Percentiles rank a stretch among this genome's conserved stretches.
phyloP scores from a whole-genome alignment of 37 sponge, comb jelly and placozoan genomes.

The Tethya wilhelma region DNA sequence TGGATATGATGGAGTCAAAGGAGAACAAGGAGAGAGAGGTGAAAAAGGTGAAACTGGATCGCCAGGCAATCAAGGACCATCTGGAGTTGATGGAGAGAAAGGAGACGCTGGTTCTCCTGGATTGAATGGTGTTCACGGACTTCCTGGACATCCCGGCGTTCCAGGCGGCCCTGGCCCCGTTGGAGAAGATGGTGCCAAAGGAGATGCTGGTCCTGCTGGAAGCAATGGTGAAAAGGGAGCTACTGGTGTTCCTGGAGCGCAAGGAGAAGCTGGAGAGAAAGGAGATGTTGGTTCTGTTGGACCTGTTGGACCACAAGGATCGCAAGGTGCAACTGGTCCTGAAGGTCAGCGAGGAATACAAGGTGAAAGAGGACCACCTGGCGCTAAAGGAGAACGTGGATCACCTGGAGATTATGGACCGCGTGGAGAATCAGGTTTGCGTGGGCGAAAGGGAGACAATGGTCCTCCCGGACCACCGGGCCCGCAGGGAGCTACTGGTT shows the following conservation, averaged over 20 bases:
- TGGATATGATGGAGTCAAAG: constrained; percentile 5
- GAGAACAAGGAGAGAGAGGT: constrained; percentile 10
- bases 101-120: constrained; percentile 3
- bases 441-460: constrained; percentile 1
- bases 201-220: neutral
- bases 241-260: neutral
- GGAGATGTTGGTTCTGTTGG: neutral
- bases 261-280: neutral
- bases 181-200: neutral
- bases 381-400: constrained; percentile 1
- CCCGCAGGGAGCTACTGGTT: too few species aligned
- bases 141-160: neutral
- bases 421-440: neutral
- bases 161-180: constrained; percentile 4
- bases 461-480: constrained; percentile 10
- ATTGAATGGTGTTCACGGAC: neutral
- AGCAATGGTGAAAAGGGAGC: neutral
- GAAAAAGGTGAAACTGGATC: neutral
- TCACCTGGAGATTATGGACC: neutral
- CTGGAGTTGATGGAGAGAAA: constrained; percentile 1
- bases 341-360: neutral
- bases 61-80: neutral
- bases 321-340: neutral
- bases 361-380: neutral
- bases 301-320: neutral